These are phyloP conservation scores for Microplitis deprimator DNA, from an alignment of 2,888 invertebrate species.

Conservation along the genomic window DNA sequence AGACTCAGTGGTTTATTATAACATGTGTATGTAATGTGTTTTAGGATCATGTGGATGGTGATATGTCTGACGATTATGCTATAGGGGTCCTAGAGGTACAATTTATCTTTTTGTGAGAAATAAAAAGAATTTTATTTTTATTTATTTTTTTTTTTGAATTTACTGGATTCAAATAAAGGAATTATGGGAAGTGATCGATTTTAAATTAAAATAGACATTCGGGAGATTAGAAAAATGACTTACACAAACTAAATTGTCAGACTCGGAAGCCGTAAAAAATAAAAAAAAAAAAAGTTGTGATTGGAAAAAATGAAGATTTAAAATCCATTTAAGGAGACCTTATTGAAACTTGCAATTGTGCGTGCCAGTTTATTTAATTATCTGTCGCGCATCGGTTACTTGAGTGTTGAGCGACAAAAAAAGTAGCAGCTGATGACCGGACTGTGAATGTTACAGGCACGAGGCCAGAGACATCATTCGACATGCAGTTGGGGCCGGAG, in stretches of 20 bases:
- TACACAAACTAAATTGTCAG: neutral
- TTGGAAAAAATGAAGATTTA: neutral
- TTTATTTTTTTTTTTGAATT: too few relatives aligned
- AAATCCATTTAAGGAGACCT: neutral
- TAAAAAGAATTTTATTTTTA: too few relatives aligned
- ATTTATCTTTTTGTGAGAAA: too few relatives aligned
- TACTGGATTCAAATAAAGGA: too few relatives aligned
- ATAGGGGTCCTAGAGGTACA: too few relatives aligned
- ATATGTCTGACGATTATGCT: neutral
- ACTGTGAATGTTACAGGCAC: slow-evolving; percentile 75
- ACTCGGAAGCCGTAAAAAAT: neutral
- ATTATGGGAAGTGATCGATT: neutral
- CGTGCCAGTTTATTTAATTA: slow-evolving; percentile 11
- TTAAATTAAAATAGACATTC: neutral
- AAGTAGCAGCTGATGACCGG: slow-evolving; percentile 24
- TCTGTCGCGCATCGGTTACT: slow-evolving; percentile 3
- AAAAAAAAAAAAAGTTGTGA: neutral
- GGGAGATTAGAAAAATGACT: neutral
- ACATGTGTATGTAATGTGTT: neutral
- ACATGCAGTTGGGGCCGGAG: slow-evolving; percentile 83
- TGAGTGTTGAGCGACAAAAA: slow-evolving; percentile 7
- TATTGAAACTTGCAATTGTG: neutral
- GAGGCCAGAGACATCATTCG: slow-evolving; percentile 86
- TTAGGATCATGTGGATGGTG: neutral
- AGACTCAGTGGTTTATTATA: neutral